Percentiles rank a stretch among this genome's conserved stretches.
Conservation (phyloP, 2,113 vertebrate species). For the Argyrosomus japonicus region DNA sequence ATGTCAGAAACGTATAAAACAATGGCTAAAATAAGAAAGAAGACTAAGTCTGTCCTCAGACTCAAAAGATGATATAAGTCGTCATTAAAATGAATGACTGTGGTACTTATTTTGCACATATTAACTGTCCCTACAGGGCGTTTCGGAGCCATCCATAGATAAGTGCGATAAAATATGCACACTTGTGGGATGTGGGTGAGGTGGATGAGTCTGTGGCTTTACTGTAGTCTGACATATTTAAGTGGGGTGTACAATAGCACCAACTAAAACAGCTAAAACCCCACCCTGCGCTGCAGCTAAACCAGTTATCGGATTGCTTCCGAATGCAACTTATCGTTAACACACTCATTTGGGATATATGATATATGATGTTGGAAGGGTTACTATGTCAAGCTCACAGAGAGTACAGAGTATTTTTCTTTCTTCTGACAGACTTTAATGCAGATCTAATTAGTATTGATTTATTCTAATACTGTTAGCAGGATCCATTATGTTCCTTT, state of each 20-base stretch:
- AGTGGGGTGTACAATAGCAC: background rate
- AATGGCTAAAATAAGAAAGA: constrained; percentile 1
- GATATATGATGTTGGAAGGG: constrained; percentile 19
- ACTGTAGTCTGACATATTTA: background rate
- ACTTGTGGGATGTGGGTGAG: constrained; percentile 9
- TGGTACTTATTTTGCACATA: constrained; percentile 28
- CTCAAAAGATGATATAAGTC: constrained; percentile 18
- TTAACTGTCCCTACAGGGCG: constrained; percentile 26
- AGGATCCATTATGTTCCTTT: constrained; percentile 55
- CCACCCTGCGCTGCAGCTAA: background rate
- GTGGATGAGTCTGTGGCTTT: background rate
- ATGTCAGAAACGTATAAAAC: constrained; percentile 11
- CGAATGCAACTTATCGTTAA: background rate
- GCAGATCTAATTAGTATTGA: constrained; percentile 70
- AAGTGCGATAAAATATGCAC: constrained; percentile 40
- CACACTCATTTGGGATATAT: constrained; percentile 13
- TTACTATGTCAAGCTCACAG: constrained; percentile 17
- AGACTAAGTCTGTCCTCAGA: background rate
- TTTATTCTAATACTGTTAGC: constrained; percentile 56
- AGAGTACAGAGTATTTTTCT: background rate
- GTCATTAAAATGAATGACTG: constrained; percentile 50
- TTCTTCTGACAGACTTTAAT: constrained; percentile 45
- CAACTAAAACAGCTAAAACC: constrained; percentile 37
- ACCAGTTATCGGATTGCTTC: constrained; percentile 20
- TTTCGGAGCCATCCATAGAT: constrained; percentile 20